Evolutionary conservation across 2,797 vertebrate genomes (phyloP).

Genomic region (Rhodeus uyekii): DNA sequence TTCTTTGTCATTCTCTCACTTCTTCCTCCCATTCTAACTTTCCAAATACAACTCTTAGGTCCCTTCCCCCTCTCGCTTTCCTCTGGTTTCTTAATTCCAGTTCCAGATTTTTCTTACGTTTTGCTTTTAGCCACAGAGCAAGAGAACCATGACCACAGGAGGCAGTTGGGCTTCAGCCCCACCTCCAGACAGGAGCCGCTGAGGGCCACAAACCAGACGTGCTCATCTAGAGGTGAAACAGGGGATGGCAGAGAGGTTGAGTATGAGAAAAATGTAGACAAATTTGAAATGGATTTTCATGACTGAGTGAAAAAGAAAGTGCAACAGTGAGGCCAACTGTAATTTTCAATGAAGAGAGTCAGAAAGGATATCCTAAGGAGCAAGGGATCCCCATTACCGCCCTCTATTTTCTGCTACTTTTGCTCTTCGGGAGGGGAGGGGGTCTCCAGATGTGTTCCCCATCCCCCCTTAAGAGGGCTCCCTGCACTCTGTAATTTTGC

Average conservation of each 20-base stretch:
- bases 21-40: slow-evolving; percentile 24
- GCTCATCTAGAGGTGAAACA: background rate
- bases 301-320: background rate
- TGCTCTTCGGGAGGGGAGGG: slow-evolving; percentile 16
- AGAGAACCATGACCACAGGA: slow-evolving; percentile 57
- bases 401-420: slow-evolving; percentile 19
- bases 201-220: slow-evolving; percentile 17
- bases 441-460: slow-evolving; percentile 38
- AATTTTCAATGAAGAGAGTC: background rate
- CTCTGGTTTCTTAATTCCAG: slow-evolving; percentile 58
- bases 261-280: background rate
- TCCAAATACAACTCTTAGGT: slow-evolving; percentile 27
- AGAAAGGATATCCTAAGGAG: slow-evolving; percentile 6
- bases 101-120: slow-evolving; percentile 54
- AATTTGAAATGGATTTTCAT: background rate
- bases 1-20: slow-evolving; percentile 22
- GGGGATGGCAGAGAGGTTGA: background rate
- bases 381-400: slow-evolving; percentile 28
- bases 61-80: slow-evolving; percentile 41
- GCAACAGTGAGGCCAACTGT: background rate
- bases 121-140: slow-evolving; percentile 50
- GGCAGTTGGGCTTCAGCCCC: slow-evolving; percentile 53
- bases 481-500: slow-evolving; percentile 43
- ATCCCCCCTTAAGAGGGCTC: slow-evolving; percentile 18
- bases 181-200: slow-evolving; percentile 50